Evolutionary conservation across 2,888 invertebrate genomes (phyloP).

Genomic region (Brenthis ino): DNA sequence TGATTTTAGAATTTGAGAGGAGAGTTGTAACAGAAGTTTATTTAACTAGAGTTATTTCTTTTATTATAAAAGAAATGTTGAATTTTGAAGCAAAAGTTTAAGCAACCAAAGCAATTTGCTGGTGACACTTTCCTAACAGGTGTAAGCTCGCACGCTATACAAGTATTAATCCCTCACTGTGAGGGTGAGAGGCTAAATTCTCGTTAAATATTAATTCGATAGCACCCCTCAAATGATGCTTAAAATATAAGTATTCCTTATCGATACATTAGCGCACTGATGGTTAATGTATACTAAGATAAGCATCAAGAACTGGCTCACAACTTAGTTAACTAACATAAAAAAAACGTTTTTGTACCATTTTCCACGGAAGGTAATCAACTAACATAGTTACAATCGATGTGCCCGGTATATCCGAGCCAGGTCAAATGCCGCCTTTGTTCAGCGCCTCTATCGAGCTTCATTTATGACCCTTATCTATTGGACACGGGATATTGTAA

Average conservation of each 20-base stretch:
- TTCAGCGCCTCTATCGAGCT: slow-evolving; percentile 47
- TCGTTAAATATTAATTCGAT: slow-evolving; percentile 64
- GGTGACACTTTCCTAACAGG: slow-evolving; percentile 44
- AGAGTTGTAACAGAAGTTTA: too few relatives aligned
- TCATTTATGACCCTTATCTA: slow-evolving; percentile 52
- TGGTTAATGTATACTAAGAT: too few relatives aligned
- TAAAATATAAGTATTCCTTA: not conserved
- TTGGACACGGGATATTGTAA: slow-evolving; percentile 20
- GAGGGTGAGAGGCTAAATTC: slow-evolving; percentile 52
- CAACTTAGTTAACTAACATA: not conserved
- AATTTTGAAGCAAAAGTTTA: not conserved
- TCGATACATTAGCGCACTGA: not conserved
- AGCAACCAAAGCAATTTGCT: not conserved
- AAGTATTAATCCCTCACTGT: slow-evolving; percentile 56
- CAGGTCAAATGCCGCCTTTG: slow-evolving; percentile 56
- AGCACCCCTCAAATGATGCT: slow-evolving; percentile 14
- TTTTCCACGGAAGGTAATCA: slow-evolving; percentile 9
- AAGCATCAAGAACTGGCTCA: too few relatives aligned
- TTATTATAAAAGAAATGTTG: not conserved
- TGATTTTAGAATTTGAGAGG: too few relatives aligned
- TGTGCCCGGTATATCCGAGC: slow-evolving; percentile 46
- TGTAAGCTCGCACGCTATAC: slow-evolving; percentile 61
- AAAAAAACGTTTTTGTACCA: not conserved
- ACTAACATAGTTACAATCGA: slow-evolving; percentile 30
- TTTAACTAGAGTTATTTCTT: too few relatives aligned